Evolutionary conservation across 2,113 vertebrate species (phyloP).

Genomic region (Semicossyphus pulcher): DNA sequence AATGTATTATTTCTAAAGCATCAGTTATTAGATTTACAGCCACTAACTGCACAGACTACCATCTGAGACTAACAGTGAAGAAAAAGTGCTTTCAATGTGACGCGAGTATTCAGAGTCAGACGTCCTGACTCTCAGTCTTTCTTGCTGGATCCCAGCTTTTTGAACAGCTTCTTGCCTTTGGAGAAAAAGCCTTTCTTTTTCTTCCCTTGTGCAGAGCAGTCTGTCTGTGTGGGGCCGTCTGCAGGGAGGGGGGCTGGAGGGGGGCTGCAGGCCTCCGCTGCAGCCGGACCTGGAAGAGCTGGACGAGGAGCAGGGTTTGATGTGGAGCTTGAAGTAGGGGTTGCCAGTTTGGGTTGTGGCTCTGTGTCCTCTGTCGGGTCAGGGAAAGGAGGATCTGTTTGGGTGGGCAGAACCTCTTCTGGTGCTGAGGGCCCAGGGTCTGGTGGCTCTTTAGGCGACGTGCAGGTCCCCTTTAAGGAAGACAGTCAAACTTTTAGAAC

Average conservation of each 20-base stretch:
- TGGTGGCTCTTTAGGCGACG: constrained; percentile 51
- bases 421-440: constrained; percentile 48
- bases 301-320: constrained; percentile 20
- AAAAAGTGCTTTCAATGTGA: constrained; percentile 73
- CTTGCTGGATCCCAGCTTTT: constrained; percentile 90
- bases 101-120: not conserved
- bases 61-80: constrained; percentile 32
- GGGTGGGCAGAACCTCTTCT: constrained; percentile 17
- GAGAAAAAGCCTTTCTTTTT: constrained; percentile 92
- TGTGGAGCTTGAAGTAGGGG: not conserved
- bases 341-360: not conserved
- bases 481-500: constrained; percentile 6
- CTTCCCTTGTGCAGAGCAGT: constrained; percentile 77
- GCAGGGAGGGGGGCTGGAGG: constrained; percentile 15
- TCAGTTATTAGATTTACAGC: constrained; percentile 36
- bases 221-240: constrained; percentile 42
- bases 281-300: not conserved
- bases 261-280: constrained; percentile 27
- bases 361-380: constrained; percentile 15
- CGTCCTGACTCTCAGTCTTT: constrained; percentile 82
- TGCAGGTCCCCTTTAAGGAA: constrained; percentile 70
- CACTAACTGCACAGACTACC: constrained; percentile 17
- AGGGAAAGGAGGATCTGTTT: constrained; percentile 16
- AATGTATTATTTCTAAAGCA: constrained; percentile 38
- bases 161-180: constrained; percentile 92